Evolutionary conservation across 2,888 invertebrate species (phyloP).

Genomic region (Euplagia quadripunctaria): DNA sequence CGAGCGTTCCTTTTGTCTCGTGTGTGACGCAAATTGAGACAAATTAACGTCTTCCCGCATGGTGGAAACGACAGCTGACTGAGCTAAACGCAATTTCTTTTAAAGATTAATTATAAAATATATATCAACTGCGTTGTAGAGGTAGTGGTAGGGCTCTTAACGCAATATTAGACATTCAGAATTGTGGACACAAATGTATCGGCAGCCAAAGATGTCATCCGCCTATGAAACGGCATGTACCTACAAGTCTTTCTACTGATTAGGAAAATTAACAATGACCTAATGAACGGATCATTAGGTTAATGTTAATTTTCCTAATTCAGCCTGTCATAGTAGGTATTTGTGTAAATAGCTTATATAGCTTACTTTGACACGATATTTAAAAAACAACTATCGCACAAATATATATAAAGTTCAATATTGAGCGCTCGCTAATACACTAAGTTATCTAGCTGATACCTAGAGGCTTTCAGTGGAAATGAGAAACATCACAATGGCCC

Average conservation of each 20-base stretch:
- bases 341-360: neutral
- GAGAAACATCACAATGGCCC: neutral
- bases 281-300: too few species aligned
- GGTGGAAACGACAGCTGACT: slow-evolving; percentile 45
- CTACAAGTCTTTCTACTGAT: too few species aligned
- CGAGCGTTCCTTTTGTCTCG: slow-evolving; percentile 75
- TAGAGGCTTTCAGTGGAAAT: neutral
- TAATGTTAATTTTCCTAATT: too few species aligned
- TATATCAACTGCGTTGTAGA: neutral
- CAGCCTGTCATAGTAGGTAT: too few species aligned
- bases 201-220: too few species aligned
- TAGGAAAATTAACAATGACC: too few species aligned
- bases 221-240: too few species aligned
- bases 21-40: slow-evolving; percentile 75
- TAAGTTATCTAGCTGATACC: neutral
- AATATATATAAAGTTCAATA: neutral
- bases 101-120: neutral
- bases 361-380: too few species aligned
- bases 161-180: too few species aligned
- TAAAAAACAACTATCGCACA: neutral
- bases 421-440: neutral
- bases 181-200: too few species aligned
- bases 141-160: neutral
- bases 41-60: slow-evolving; percentile 67
- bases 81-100: slow-evolving; percentile 24